Conservation (phyloP, 2,797 vertebrate genomes). For the Sarcoramphus papa region DNA sequence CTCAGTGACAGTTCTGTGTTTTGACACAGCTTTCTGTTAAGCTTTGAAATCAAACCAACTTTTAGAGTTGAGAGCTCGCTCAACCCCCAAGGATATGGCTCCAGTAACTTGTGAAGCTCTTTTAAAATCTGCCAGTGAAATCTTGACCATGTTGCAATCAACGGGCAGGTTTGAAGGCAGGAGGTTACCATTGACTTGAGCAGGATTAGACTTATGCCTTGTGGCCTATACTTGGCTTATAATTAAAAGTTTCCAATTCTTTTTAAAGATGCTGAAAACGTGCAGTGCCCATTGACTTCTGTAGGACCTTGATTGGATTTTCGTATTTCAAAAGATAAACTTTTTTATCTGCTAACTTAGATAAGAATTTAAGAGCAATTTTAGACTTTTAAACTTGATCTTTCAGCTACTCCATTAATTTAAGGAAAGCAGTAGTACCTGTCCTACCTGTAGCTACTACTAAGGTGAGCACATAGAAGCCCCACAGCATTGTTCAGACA, state of each 20-base stretch:
- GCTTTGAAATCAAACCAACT: background rate
- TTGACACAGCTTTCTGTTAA: background rate
- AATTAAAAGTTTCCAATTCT: background rate
- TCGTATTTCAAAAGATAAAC: background rate
- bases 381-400: background rate
- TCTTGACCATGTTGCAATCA: background rate
- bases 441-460: background rate
- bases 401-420: background rate
- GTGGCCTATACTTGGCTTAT: background rate
- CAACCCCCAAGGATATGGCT: background rate
- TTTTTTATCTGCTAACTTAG: background rate
- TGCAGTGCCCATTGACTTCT: background rate
- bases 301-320: background rate
- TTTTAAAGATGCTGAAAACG: background rate
- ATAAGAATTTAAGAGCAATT: background rate
- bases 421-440: background rate
- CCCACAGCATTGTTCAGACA: background rate
- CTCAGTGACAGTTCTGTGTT: background rate
- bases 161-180: background rate
- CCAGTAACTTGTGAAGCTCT: background rate
- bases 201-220: background rate
- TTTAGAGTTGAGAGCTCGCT: background rate
- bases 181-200: background rate
- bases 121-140: background rate
- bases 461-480: background rate